These are phyloP conservation scores for Mellilla xanthometata DNA, from an alignment of 2,888 invertebrate species.

Conservation along the genomic window DNA sequence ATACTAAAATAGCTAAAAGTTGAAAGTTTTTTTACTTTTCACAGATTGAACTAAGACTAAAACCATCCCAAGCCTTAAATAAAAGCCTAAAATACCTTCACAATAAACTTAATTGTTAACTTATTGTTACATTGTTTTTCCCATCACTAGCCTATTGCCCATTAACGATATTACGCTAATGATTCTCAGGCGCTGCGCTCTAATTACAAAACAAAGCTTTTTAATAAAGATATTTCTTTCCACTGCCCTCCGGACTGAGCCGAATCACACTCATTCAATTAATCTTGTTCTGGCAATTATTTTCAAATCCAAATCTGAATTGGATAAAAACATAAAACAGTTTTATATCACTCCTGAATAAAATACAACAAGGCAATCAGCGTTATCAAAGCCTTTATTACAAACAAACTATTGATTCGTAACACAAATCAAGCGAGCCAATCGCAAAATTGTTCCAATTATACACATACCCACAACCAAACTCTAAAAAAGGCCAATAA, in stretches of 20 bases:
- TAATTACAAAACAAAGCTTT: conserved; percentile 77
- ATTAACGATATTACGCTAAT: conserved; percentile 76
- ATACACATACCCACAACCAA: background rate
- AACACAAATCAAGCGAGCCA: background rate
- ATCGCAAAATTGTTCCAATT: background rate
- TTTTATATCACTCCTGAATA: too few relatives aligned
- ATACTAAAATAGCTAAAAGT: too few relatives aligned
- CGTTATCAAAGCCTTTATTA: too few relatives aligned
- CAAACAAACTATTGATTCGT: too few relatives aligned
- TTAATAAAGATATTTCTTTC: conserved; percentile 68
- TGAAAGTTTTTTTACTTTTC: too few relatives aligned
- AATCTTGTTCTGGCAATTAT: background rate
- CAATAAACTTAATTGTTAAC: too few relatives aligned
- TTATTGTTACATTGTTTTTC: conserved; percentile 1
- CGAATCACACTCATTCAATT: background rate
- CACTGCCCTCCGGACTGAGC: conserved; percentile 22
- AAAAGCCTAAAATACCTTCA: too few relatives aligned
- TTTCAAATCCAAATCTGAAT: background rate
- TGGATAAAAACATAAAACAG: too few relatives aligned
- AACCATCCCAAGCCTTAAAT: too few relatives aligned
- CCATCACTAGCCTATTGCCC: conserved; percentile 44
- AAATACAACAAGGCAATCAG: too few relatives aligned
- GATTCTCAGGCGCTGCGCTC: conserved; percentile 58
- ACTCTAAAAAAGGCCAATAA: background rate
- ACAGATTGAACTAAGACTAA: too few relatives aligned